Base-by-base conservation (phyloP, 2,888 invertebrate species). In the Pachycephus smyrnensis region DNA sequence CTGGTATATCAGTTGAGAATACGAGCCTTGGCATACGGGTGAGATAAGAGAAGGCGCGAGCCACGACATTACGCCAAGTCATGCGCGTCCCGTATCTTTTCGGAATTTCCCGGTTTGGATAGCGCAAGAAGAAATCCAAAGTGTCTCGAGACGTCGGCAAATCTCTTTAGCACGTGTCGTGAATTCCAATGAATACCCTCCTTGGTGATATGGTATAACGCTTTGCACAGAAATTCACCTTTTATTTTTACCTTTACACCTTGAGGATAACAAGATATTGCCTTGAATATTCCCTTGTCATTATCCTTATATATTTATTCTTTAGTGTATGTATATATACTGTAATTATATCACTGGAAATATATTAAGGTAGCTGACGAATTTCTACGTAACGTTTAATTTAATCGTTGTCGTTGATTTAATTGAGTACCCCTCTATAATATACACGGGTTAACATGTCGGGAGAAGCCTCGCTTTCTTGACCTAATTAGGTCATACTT, bases 131-230 rank as follows among this genome's bases (percentile, higher is more conserved):
- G 23, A 23, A 55, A 55, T 55, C 1, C 40, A 55, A 55, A 77
- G 79, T 77, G 77, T 84, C 79, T 82, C 81, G 73, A 79, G 79
- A 75, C 79, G 77, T 81, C 80, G 82, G 79, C 82, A 84, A 86
- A 87, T 87, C 85, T 84, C 80, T 84, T 84, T 79, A 82, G 84
- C 80, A 82, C 85, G 85, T 86, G 85, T 82, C 78, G 75, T 33
- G 85, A 85, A 84, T 85, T 75, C 80, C 76, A 83, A 87, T 85
- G 77, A 77, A 78, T 78, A 73, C 73, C 80, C 74, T 80, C 30
- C 74, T 37, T 73, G 55, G 80, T 73, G 75, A 35, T 32, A 11
- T 76, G 68, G 35, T 78, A 75, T 75, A 75, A 73, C 79, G 74
- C 73, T 36, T 75, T 75, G 11, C 69, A 68, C 37, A 12, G 32